phyloP scores from a whole-genome alignment of 2,797 vertebrate genomes.

The Leptodactylus fallax region DNA sequence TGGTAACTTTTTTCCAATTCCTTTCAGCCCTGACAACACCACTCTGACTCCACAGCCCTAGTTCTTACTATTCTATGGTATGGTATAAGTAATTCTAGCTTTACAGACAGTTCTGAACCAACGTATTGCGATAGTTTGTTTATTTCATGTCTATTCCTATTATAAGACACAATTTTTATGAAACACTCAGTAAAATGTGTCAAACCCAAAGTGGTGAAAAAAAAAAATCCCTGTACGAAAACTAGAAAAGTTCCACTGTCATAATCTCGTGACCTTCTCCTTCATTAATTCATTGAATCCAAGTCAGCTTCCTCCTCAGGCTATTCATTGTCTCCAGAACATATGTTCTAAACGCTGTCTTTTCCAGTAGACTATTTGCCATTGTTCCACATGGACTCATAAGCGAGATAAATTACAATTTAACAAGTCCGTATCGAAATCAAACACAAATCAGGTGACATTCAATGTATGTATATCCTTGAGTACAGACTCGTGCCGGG shows the following conservation, averaged over 20 bases:
- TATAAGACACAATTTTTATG: neutral
- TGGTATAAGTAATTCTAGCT: no score
- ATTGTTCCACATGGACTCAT: constrained; percentile 49
- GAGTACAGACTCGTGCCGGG: constrained; percentile 20
- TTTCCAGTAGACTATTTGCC: constrained; percentile 46
- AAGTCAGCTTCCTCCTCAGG: constrained; percentile 44
- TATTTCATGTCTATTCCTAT: neutral
- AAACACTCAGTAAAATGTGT: constrained; percentile 19
- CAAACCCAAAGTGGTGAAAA: constrained; percentile 20
- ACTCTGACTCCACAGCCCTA: no score
- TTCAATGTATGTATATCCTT: constrained; percentile 50
- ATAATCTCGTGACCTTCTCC: constrained; percentile 56
- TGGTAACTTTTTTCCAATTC: no score
- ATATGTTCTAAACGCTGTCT: constrained; percentile 49
- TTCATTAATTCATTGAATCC: constrained; percentile 56
- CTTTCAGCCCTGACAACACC: no score
- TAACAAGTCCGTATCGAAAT: constrained; percentile 44
- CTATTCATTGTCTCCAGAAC: constrained; percentile 55
- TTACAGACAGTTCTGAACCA: no score
- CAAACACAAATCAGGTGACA: constrained; percentile 39
- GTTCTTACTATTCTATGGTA: no score
- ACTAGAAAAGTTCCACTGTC: constrained; percentile 34
- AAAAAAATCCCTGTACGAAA: constrained; percentile 26
- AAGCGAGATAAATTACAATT: constrained; percentile 48
- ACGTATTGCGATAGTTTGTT: no score